Conservation (phyloP, 2,888 invertebrate genomes). For the Creontiades dilutus region DNA sequence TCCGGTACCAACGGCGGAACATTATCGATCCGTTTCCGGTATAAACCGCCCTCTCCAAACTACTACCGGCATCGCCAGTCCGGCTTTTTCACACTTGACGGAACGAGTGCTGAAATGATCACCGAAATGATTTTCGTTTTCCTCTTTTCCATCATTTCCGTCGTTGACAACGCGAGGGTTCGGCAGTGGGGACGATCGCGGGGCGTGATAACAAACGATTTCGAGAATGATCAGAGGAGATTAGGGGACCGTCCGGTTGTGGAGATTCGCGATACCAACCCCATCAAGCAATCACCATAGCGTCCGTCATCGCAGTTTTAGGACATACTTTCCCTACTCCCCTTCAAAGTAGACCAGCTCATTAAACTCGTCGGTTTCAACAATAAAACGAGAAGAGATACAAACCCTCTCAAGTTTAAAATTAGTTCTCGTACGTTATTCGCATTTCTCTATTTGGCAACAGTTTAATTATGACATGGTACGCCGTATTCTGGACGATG, state of each 20-base stretch:
- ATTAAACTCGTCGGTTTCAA: too few species aligned
- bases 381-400: too few species aligned
- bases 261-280: background rate
- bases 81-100: conserved; percentile 12
- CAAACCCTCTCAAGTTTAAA: too few species aligned
- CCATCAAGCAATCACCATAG: background rate
- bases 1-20: conserved; percentile 70
- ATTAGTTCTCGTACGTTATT: too few species aligned
- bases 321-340: background rate
- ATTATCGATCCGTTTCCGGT: conserved; percentile 71
- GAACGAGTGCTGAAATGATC: conserved; percentile 27
- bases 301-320: background rate
- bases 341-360: background rate
- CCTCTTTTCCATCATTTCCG: background rate
- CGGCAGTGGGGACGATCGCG: background rate
- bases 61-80: conserved; percentile 10
- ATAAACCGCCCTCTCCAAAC: background rate
- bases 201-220: background rate
- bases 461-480: too few species aligned
- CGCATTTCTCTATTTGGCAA: too few species aligned
- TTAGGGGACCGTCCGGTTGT: conserved; percentile 2
- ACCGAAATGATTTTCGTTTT: background rate
- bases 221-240: background rate
- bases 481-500: too few species aligned
- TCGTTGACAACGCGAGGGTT: background rate